Evolutionary conservation across 2,797 vertebrate species (phyloP).

Genomic region (Acomys russatus): DNA sequence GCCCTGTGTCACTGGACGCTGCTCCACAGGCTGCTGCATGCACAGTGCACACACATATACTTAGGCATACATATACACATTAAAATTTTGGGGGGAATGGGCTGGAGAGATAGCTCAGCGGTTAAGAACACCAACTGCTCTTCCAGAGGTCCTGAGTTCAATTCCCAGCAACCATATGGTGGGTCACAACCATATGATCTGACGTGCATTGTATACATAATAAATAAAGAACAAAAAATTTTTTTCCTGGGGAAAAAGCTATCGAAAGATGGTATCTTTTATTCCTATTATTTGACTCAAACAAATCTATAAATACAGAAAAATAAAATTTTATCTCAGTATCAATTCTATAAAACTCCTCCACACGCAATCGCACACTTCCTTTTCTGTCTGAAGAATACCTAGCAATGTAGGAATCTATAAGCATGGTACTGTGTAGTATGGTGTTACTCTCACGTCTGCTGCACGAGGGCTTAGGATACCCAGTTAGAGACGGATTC

Average conservation of each 20-base stretch:
- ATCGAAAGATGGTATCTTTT: slow-evolving; percentile 27
- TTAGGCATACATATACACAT: neutral
- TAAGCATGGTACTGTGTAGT: slow-evolving; percentile 32
- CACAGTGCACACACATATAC: neutral
- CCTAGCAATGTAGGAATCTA: slow-evolving; percentile 45
- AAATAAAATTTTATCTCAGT: slow-evolving; percentile 40
- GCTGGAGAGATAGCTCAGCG: too few relatives aligned
- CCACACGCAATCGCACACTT: slow-evolving; percentile 37
- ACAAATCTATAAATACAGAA: slow-evolving; percentile 52
- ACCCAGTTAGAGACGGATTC: slow-evolving; percentile 30
- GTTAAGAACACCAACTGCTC: too few relatives aligned
- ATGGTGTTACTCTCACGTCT: slow-evolving; percentile 36
- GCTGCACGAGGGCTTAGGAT: neutral
- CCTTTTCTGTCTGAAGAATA: slow-evolving; percentile 46
- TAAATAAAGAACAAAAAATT: neutral
- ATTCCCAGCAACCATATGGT: too few relatives aligned
- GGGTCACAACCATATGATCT: too few relatives aligned
- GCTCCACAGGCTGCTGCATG: too few relatives aligned
- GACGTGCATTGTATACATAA: too few relatives aligned
- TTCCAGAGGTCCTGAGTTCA: too few relatives aligned
- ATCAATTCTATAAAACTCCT: slow-evolving; percentile 42
- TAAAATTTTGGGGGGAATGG: too few relatives aligned
- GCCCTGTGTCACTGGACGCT: neutral
- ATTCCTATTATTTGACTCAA: slow-evolving; percentile 48
- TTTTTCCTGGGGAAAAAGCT: neutral